Evolutionary conservation across 2,888 invertebrate genomes (phyloP).

Genomic region (Furcula furcula): DNA sequence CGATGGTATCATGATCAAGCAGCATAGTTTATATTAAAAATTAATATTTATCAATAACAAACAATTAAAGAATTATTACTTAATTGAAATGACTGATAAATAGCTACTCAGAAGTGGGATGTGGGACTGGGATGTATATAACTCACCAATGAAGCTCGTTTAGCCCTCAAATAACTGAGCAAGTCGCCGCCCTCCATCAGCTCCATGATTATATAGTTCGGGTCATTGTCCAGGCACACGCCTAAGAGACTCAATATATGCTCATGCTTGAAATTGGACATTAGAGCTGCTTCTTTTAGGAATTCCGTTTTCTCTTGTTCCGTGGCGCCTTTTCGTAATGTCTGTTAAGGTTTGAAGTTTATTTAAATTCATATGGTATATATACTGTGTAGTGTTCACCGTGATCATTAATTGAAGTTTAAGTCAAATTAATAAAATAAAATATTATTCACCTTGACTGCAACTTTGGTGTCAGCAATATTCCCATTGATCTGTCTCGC

Average conservation of each 20-base stretch:
- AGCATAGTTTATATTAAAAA: too few species aligned
- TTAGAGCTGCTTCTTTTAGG: constrained; percentile 96
- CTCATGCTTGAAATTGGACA: constrained; percentile 98
- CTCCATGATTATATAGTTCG: constrained; percentile 97
- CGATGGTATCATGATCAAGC: too few species aligned
- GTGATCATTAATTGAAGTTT: neutral
- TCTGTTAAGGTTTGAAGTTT: constrained; percentile 75
- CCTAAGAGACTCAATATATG: constrained; percentile 96
- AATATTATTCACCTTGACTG: constrained; percentile 87
- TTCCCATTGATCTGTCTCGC: constrained; percentile 85
- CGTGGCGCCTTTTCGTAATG: constrained; percentile 94
- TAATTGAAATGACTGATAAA: too few species aligned
- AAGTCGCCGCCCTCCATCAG: constrained; percentile 99
- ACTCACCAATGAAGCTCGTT: constrained; percentile 87
- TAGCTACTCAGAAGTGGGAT: too few species aligned
- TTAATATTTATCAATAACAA: too few species aligned
- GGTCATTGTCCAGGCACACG: constrained; percentile 96
- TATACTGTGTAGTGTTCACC: neutral
- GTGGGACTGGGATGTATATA: too few species aligned
- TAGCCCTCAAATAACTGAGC: constrained; percentile 92
- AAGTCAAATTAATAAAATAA: neutral
- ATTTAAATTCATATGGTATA: neutral
- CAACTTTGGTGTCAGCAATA: constrained; percentile 88
- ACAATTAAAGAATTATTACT: too few species aligned
- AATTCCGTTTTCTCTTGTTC: constrained; percentile 96